These are phyloP conservation scores for Delphinapterus leucas DNA, from an alignment of 2,113 vertebrate species.

Conservation along the genomic window DNA sequence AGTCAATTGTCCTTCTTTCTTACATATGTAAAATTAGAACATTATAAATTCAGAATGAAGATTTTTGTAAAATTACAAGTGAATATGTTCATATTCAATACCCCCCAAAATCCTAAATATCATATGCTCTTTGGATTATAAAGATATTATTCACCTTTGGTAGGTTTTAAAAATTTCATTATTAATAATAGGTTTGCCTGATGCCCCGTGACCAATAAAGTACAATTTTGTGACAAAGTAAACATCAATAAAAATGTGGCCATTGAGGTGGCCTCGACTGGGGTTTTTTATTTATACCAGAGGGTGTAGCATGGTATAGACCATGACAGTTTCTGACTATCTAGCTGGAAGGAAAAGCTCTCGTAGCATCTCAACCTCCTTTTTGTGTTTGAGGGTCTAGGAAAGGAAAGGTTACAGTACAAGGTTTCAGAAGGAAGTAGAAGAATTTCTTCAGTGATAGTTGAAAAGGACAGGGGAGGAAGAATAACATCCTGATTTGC, in stretches of 20 bases:
- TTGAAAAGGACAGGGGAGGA: background rate
- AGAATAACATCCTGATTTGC: background rate
- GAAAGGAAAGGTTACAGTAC: background rate
- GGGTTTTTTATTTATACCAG: background rate
- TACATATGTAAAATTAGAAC: constrained; percentile 5
- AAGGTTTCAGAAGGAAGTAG: background rate
- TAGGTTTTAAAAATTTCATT: background rate
- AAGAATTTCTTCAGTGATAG: background rate
- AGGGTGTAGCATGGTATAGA: background rate
- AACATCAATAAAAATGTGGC: background rate
- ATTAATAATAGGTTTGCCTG: background rate
- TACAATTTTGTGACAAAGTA: background rate
- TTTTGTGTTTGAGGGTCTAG: background rate
- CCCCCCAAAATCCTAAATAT: background rate
- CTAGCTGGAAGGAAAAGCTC: background rate
- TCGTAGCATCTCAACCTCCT: background rate
- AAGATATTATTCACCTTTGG: background rate
- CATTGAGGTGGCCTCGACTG: background rate
- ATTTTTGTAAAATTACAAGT: constrained; percentile 33
- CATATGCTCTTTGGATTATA: background rate
- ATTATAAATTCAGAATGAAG: constrained; percentile 26
- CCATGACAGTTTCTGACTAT: background rate
- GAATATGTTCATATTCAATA: background rate
- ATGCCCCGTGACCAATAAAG: background rate
- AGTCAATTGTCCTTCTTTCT: background rate